Base-by-base conservation (phyloP, 2,888 invertebrate genomes). In the Julus scandinavius region DNA sequence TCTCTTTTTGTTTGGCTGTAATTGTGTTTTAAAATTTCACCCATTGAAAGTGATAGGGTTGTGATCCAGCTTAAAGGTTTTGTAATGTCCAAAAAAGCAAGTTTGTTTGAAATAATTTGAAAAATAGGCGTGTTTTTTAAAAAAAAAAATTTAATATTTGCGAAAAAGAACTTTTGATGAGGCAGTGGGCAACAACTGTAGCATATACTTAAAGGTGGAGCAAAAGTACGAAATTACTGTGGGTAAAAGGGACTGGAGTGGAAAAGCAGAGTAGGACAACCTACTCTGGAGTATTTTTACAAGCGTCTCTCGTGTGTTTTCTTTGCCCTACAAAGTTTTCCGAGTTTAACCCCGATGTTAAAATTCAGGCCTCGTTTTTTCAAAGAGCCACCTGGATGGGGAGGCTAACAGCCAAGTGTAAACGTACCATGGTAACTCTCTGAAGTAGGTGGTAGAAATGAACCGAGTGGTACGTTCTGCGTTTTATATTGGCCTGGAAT, bases 401-500 rank as follows among this genome's bases (percentile, higher is more conserved):
- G 72, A 72, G 72, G 72, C 72, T 72, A 72, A 29, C 72, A 7
- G 29, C n/a, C 72, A 72, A 45, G 20, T 20, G 72, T 72, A 72
- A 72, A 72, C 11, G 20, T 4, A 72, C 20, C 5, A n/a, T 54
- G 54, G 54, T 7, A 54, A 54, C 6, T 54, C 49, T 5, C n/a
- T 49, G 9, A 15, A 2, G 54, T 54, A 54, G 54, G 72, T 29
- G 29, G 72, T 72, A 72, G 20, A 29, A 29, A 29, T 20, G 29
- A 29, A 29, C 29, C 72, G 20, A 72, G 72, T 72, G 72, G 20
- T 72, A 72, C 72, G 72, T 17, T 29, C 2, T 20, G 72, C 72
- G 20, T 72, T 72, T 72, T 72, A 72, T 72, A 72, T 72, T 72
- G 72, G 72, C 72, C 72, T 72, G 72, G 72, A 72, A 72, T 72